Conservation (phyloP, 2,888 invertebrate species). For the Gari tellinella region DNA sequence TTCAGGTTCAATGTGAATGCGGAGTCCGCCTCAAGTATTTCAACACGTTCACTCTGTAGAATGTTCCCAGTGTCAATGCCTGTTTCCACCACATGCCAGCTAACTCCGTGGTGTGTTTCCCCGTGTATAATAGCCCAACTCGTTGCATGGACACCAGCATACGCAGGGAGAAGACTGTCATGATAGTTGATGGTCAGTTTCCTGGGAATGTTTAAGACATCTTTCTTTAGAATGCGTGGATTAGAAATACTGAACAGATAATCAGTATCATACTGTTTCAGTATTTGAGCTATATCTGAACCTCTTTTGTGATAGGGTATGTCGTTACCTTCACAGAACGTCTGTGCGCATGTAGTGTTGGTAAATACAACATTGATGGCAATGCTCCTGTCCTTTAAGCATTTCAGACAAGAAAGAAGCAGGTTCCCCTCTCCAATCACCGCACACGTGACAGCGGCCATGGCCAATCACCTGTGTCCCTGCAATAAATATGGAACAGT, state of each 20-base stretch:
- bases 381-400: conserved; percentile 41
- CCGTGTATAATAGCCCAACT: conserved; percentile 72
- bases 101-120: conserved; percentile 64
- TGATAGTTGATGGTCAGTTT: conserved; percentile 68
- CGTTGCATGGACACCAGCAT: conserved; percentile 69
- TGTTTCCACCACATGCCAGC: conserved; percentile 67
- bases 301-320: conserved; percentile 48
- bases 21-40: conserved; percentile 59
- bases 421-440: conserved; percentile 70
- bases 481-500: conserved; percentile 5
- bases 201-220: conserved; percentile 53
- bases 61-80: conserved; percentile 72
- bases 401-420: conserved; percentile 55
- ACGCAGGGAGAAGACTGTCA: conserved; percentile 68
- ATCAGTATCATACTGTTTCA: conserved; percentile 44
- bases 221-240: conserved; percentile 64
- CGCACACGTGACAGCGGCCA: conserved; percentile 51
- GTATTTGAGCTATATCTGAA: conserved; percentile 46
- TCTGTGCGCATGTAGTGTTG: conserved; percentile 46
- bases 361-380: conserved; percentile 60
- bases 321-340: conserved; percentile 47
- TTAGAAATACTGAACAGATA: conserved; percentile 71
- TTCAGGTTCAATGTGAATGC: conserved; percentile 68
- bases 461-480: too few species aligned
- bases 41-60: conserved; percentile 56